Base-by-base conservation (phyloP, 1,140 invertebrate genomes). In the Lethocerus indicus region DNA sequence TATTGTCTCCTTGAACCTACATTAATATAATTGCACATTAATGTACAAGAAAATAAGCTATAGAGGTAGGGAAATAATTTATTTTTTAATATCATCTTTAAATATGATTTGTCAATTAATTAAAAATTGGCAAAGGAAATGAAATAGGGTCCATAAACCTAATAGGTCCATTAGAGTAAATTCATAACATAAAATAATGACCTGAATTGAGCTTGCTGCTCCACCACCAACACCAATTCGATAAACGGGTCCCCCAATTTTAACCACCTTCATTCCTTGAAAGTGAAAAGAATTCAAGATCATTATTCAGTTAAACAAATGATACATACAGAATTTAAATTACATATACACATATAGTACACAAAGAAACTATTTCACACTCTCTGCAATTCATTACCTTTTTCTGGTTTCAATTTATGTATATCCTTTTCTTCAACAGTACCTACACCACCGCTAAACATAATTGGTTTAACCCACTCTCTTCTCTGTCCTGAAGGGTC, bases 391-490 rank as follows among this genome's bases (percentile, higher is more conserved):
- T 9, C 20, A 16, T 57, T 61, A 74, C 83, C 84, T 68, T 74
- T 72, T 59, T 76, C 63, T 5, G 87, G 76, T 42, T 66, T 59
- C 13, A 76, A 61, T 69, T 94, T 94, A 18, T 76, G 66, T 12
- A 82, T 75, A 76, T 87, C 80, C 42, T 66, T 62, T n/a, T 75
- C 75, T 58, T 90, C 82, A 69, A 98, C 81, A 12, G 79, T 81
- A 5, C 94, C 93, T 52, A 98, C 76, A 32, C 94, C 94, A 48
- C 87, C 93, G 61, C 87, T 94, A 57, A 98, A 98, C 93, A 98
- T 96, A 49, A 98, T 97, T 0, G 94, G 93, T 62, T 98, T 98
- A 0, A 98, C 82, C 71, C 84, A 98, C 67, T 98, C 94, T 50
- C 87, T 72, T 45, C 92, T 67, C 54, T 81, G 74, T 27, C 75